Evolutionary conservation across 92 coral and sea anemone genomes (phyloP).

Genomic region (Phymanthus crucifer): DNA sequence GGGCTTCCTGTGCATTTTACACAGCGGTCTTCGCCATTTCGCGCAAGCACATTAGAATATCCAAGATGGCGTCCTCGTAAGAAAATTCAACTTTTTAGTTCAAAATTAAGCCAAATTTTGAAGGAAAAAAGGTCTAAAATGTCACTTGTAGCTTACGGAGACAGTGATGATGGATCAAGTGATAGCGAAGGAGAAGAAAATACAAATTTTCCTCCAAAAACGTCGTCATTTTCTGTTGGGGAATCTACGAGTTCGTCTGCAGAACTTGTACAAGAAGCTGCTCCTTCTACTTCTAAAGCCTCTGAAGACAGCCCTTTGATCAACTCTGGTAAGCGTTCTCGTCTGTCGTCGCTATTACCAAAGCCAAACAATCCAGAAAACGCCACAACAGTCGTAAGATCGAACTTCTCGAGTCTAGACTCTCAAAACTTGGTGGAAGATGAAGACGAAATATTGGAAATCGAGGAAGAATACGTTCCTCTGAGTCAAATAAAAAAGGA

Average conservation of each 20-base stretch:
- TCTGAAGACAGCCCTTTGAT: neutral
- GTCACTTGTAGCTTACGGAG: constrained; percentile 94
- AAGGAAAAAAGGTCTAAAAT: constrained; percentile 27
- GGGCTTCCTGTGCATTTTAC: constrained; percentile 28
- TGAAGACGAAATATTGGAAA: constrained; percentile 72
- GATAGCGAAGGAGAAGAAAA: constrained; percentile 41
- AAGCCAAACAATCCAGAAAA: constrained; percentile 37
- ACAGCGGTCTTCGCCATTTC: neutral
- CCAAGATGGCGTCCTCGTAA: constrained; percentile 19
- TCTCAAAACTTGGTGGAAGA: constrained; percentile 23
- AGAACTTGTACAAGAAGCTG: neutral
- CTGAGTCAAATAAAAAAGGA: constrained; percentile 48
- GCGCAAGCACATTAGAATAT: constrained; percentile 10
- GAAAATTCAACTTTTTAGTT: neutral
- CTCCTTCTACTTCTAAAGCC: constrained; percentile 20
- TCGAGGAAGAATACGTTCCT: constrained; percentile 80
- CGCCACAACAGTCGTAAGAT: neutral
- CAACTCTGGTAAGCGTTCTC: constrained; percentile 10
- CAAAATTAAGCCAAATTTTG: neutral
- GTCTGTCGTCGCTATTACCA: constrained; percentile 52
- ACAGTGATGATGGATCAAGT: constrained; percentile 85
- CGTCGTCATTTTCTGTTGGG: neutral
- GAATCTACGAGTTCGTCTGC: neutral
- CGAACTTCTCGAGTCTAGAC: neutral
- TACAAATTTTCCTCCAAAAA: neutral